A percentile compares a stretch with the other conserved stretches of the same genome.
Evolutionary conservation across 2,888 invertebrate species (phyloP).

Genomic region (Macaria liturata): DNA sequence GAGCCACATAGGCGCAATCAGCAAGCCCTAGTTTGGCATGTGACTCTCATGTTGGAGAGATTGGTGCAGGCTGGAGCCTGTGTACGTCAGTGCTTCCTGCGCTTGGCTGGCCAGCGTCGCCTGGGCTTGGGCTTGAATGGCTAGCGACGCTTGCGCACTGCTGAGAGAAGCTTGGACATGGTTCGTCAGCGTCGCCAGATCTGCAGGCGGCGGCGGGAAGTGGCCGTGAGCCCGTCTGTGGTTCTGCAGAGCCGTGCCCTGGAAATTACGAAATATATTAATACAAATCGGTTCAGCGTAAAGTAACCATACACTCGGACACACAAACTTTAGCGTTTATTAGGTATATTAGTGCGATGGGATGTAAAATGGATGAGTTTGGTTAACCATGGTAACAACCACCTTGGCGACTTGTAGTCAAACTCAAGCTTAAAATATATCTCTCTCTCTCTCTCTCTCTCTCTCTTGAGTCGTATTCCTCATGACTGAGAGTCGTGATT

Average conservation of each 20-base stretch:
- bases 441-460: too few species aligned
- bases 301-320: too few species aligned
- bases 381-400: too few species aligned
- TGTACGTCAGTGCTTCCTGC: slow-evolving; percentile 20
- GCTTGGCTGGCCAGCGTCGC: slow-evolving; percentile 27
- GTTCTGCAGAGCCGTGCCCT: slow-evolving; percentile 84
- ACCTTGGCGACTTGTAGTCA: too few species aligned
- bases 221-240: slow-evolving; percentile 86
- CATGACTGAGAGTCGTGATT: too few species aligned
- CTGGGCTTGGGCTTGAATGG: slow-evolving; percentile 27
- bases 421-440: too few species aligned
- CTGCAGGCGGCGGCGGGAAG: slow-evolving; percentile 45
- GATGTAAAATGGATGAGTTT: too few species aligned
- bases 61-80: slow-evolving; percentile 16
- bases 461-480: too few species aligned
- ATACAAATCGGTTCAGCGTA: too few species aligned
- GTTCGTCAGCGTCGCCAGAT: slow-evolving; percentile 19
- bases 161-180: slow-evolving; percentile 29
- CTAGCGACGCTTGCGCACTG: slow-evolving; percentile 24
- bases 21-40: slow-evolving; percentile 21
- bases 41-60: slow-evolving; percentile 18
- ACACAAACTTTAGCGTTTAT: too few species aligned
- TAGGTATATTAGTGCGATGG: too few species aligned
- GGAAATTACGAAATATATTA: slow-evolving; percentile 28
- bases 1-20: too few species aligned